Conservation (phyloP, 2,888 invertebrate species). For the Ephialtes manifestator region DNA sequence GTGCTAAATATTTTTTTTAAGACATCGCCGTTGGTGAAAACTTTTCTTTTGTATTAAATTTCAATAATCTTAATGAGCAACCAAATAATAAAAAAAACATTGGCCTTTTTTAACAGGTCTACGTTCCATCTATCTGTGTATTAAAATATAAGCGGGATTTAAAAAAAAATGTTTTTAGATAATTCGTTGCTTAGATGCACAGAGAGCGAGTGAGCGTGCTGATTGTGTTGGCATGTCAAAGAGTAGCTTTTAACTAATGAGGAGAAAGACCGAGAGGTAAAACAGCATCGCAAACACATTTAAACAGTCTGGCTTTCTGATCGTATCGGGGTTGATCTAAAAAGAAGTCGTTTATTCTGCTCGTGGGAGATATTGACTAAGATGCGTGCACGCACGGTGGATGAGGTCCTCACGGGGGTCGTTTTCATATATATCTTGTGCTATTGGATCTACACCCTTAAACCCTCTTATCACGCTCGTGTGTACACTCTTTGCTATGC, state of each 20-base stretch:
- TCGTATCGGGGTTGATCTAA: neutral
- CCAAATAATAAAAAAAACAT: too few relatives aligned
- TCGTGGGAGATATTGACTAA: conserved; percentile 3
- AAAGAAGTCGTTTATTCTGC: neutral
- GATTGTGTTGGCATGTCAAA: neutral
- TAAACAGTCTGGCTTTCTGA: neutral
- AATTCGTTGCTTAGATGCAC: conserved; percentile 14
- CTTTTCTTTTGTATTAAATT: too few relatives aligned
- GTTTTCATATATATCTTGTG: neutral
- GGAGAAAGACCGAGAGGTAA: neutral
- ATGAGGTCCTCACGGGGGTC: neutral
- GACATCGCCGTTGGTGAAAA: too few relatives aligned
- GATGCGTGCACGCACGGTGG: neutral
- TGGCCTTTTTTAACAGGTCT: too few relatives aligned
- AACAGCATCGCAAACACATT: neutral
- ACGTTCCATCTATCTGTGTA: neutral
- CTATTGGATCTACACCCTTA: neutral
- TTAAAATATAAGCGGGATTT: too few relatives aligned
- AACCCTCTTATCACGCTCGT: neutral
- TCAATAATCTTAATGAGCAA: too few relatives aligned
- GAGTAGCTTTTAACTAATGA: conserved; percentile 18
- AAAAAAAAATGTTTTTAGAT: conserved; percentile 4
- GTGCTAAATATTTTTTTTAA: too few relatives aligned
- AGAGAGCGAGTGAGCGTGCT: neutral
- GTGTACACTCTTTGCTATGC: neutral